Conservation (phyloP, 2,113 vertebrate genomes). For the Pygoscelis adeliae region DNA sequence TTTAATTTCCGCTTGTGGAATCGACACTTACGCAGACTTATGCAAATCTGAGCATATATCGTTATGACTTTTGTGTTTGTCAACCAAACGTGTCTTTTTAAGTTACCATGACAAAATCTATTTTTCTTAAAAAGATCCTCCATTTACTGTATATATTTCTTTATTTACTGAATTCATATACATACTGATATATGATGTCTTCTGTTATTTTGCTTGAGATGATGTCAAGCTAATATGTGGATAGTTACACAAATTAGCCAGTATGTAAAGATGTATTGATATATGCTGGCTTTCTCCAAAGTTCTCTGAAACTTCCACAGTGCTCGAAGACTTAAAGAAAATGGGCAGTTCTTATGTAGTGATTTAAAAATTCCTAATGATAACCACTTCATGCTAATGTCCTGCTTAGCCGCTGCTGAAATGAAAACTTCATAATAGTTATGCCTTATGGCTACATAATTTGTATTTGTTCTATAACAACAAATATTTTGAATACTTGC, state of each 20-base stretch:
- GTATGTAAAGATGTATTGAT: neutral
- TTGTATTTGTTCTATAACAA: neutral
- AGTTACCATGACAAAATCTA: neutral
- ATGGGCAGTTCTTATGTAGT: neutral
- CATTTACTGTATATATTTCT: neutral
- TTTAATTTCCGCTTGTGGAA: neutral
- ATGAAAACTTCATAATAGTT: neutral
- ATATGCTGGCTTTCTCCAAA: neutral
- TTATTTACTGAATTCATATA: neutral
- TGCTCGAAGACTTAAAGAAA: neutral
- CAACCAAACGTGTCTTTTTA: neutral
- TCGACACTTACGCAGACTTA: neutral
- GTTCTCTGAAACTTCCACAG: neutral
- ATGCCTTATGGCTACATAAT: neutral
- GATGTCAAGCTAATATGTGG: neutral
- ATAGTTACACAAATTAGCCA: neutral
- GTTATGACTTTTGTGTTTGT: neutral
- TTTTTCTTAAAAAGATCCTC: neutral
- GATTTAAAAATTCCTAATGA: neutral
- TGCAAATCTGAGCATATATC: neutral
- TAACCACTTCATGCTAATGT: neutral
- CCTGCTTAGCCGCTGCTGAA: neutral
- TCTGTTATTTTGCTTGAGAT: neutral
- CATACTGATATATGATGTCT: accelerated
- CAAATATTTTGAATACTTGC: neutral